These are phyloP conservation scores for Xanthorhoe spadicearia DNA, from an alignment of 2,888 invertebrate genomes.

Conservation along the genomic window DNA sequence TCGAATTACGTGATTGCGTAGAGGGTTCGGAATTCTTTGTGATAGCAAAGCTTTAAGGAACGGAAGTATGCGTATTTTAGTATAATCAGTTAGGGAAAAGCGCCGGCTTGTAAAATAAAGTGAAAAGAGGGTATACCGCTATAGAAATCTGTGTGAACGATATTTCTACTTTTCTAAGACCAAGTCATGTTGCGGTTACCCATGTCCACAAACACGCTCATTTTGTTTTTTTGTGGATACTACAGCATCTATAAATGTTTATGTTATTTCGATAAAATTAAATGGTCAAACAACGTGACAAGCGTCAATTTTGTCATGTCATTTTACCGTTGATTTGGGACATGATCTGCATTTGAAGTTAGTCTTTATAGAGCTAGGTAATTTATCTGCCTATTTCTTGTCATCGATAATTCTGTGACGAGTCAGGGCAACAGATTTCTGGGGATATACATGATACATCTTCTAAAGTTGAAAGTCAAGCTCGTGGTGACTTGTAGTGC, in stretches of 20 bases:
- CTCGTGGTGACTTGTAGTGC: neutral
- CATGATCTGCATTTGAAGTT: too few species aligned
- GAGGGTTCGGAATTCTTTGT: constrained; percentile 40
- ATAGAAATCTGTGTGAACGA: constrained; percentile 3
- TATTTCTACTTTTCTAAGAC: constrained; percentile 3
- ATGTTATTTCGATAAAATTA: neutral
- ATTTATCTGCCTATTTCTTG: too few species aligned
- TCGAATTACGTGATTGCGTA: constrained; percentile 59
- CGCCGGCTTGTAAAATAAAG: constrained; percentile 4
- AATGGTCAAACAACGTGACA: too few species aligned
- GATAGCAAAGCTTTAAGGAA: constrained; percentile 17
- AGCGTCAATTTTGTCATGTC: too few species aligned
- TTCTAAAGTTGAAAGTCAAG: too few species aligned
- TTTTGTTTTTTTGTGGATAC: neutral
- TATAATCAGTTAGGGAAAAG: constrained; percentile 22
- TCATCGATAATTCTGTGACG: too few species aligned
- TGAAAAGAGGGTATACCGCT: constrained; percentile 6
- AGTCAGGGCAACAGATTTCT: too few species aligned
- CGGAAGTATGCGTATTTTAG: constrained; percentile 9
- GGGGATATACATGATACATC: too few species aligned
- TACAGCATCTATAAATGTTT: neutral
- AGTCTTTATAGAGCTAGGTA: too few species aligned
- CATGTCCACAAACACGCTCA: neutral
- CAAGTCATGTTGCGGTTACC: constrained; percentile 1
- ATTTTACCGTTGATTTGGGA: too few species aligned